Conservation (phyloP, 2,797 vertebrate species). For the Phoebastria nigripes region DNA sequence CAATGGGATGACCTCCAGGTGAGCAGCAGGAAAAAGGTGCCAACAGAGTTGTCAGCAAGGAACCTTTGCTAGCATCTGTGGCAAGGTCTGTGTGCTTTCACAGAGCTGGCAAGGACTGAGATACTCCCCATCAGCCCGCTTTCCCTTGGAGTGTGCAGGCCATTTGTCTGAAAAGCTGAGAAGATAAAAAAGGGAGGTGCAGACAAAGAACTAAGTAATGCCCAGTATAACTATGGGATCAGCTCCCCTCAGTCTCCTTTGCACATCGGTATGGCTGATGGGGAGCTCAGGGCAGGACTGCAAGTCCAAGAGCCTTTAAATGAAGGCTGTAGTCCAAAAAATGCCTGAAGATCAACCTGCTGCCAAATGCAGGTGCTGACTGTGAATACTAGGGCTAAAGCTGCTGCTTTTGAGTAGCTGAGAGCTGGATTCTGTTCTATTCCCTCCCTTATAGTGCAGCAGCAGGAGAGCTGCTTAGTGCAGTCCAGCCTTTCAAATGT, state of each 20-base stretch:
- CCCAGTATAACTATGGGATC: not conserved
- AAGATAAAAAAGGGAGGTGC: not conserved
- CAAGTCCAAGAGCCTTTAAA: not conserved
- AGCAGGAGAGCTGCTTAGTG: not conserved
- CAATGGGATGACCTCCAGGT: not conserved
- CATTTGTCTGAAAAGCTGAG: not conserved
- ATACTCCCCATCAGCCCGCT: not conserved
- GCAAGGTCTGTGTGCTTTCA: not conserved
- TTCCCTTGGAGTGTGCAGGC: not conserved
- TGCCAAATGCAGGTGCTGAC: not conserved
- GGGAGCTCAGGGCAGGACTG: not conserved
- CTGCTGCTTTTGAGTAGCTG: not conserved
- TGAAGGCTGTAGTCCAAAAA: not conserved
- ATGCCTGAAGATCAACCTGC: not conserved
- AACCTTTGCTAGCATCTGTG: not conserved
- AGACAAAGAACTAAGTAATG: not conserved
- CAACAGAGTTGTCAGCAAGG: not conserved
- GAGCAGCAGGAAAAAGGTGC: not conserved
- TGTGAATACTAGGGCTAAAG: not conserved
- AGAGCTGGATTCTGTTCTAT: not conserved
- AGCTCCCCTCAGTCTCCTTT: not conserved
- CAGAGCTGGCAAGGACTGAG: not conserved
- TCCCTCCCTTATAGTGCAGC: not conserved
- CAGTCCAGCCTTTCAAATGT: not conserved
- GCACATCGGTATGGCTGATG: not conserved